phyloP scores from a whole-genome alignment of 2,113 vertebrate genomes.

The Rhinolophus ferrumequinum region DNA sequence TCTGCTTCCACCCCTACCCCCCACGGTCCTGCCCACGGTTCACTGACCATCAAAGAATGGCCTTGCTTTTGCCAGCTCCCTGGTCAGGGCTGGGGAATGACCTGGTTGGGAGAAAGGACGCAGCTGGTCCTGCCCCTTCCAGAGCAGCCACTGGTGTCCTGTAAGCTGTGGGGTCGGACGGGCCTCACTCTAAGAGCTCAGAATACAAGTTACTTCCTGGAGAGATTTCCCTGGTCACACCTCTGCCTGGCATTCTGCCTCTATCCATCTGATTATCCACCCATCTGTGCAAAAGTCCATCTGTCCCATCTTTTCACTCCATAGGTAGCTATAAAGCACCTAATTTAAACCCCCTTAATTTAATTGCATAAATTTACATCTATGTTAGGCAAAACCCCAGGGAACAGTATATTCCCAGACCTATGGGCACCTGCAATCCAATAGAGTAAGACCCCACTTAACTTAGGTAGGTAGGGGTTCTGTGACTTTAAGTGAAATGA shows the following conservation, averaged over 20 bases:
- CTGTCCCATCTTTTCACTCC: not conserved
- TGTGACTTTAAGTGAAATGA: not conserved
- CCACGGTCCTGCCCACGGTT: not conserved
- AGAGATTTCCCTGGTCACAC: not conserved
- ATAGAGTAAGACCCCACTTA: not conserved
- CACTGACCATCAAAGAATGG: not conserved
- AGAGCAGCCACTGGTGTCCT: not conserved
- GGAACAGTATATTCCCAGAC: not conserved
- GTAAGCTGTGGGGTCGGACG: not conserved
- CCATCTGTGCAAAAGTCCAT: not conserved
- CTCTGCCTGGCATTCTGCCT: not conserved
- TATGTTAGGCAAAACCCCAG: not conserved
- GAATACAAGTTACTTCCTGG: not conserved
- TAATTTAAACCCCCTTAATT: not conserved
- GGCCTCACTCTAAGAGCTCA: not conserved
- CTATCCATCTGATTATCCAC: too few relatives aligned
- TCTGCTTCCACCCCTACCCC: not conserved
- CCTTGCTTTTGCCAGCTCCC: not conserved
- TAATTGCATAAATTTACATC: not conserved
- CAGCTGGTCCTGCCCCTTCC: not conserved
- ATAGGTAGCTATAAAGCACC: not conserved
- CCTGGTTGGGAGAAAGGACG: not conserved
- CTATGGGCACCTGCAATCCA: not conserved
- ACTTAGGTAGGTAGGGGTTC: not conserved
- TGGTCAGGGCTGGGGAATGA: not conserved